Evolutionary conservation across 2,113 vertebrate genomes (phyloP), one percentile per base, ranked within the genome.

Genomic region (Eulacestoma nigropectus): DNA sequence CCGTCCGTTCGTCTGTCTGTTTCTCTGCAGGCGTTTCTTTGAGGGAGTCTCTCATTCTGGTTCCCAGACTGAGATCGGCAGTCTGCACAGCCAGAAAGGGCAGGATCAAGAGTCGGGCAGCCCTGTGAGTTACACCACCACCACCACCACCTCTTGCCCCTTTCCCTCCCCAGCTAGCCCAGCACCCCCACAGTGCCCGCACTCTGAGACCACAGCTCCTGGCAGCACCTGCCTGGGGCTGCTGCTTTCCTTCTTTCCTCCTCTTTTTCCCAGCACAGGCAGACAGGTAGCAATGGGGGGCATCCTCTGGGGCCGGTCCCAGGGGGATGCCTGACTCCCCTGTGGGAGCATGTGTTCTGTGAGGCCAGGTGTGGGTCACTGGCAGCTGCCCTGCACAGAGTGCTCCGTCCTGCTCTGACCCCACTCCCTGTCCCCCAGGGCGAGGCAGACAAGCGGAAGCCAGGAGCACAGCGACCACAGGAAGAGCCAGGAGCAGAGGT

Each of bases 31-130:
- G 98, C 99, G 99, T 56, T 99, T 99, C 97, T 99, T 99, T 75
- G 99, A 99, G 97, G 99, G 99, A 84, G 97, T 99, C 82, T 99
- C 99, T 33, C 98, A 99, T 96, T 99, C 99, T 95, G 99, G 99
- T 98, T 99, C 99, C 52, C 99, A 99, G 95, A 99, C 99, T 9
- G 99, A 99, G 97, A 99, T 99, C 29, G 99, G 99, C 90, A 99
- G 99, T 97, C 98, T 99, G 97, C 99, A 99, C 98, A 99, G 99
- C 84, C 95, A 97, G 93, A 98, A 99, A 84, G 99, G 99, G 98
- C 99, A 99, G 95, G 97, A 97, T 86, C 97, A 97, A 95, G 99
- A 99, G 93, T 98, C 99, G 32, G 98, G 99, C 33, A 99, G 99
- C 95, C 99, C 99, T 78, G 99, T 99, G 97, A 98, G 99, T 97